Conservation (phyloP, 2,888 invertebrate species). For the Volucella zonaria region DNA sequence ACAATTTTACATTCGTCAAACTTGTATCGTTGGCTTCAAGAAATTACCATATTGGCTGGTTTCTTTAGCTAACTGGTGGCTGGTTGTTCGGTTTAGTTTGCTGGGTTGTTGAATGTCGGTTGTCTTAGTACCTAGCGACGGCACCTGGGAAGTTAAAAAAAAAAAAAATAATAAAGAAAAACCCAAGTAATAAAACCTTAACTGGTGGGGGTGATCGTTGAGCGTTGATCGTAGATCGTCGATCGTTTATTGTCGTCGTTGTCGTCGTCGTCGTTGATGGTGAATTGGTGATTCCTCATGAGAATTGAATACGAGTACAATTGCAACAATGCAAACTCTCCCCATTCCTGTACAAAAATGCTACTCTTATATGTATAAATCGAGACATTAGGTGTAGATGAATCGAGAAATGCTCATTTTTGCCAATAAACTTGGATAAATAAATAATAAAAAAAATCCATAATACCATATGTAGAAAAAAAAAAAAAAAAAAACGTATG, state of each 20-base stretch:
- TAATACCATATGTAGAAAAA: no score
- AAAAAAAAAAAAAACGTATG: no score
- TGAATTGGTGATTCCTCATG: constrained; percentile 67
- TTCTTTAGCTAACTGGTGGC: constrained; percentile 64
- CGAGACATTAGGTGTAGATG: constrained; percentile 44
- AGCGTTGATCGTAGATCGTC: constrained; percentile 36
- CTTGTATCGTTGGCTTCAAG: constrained; percentile 71
- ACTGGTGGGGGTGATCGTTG: constrained; percentile 51
- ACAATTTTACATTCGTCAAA: constrained; percentile 74
- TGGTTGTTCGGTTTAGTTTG: constrained; percentile 44
- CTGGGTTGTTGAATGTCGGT: constrained; percentile 22
- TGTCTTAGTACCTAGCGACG: constrained; percentile 7
- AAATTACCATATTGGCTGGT: constrained; percentile 72
- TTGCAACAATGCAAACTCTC: constrained; percentile 60
- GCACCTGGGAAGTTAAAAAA: constrained; percentile 56
- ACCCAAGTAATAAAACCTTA: constrained; percentile 16
- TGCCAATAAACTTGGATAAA: constrained; percentile 49
- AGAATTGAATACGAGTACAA: constrained; percentile 23
- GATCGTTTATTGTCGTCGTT: constrained; percentile 21
- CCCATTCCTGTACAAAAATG: constrained; percentile 37
- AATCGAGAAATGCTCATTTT: constrained; percentile 62
- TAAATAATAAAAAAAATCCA: constrained; percentile 66
- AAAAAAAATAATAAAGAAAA: constrained; percentile 6
- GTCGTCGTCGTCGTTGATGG: constrained; percentile 18
- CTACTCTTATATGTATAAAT: constrained; percentile 32